Evolutionary conservation across 1,140 invertebrate species (phyloP).

Genomic region (Saccostrea echinata): DNA sequence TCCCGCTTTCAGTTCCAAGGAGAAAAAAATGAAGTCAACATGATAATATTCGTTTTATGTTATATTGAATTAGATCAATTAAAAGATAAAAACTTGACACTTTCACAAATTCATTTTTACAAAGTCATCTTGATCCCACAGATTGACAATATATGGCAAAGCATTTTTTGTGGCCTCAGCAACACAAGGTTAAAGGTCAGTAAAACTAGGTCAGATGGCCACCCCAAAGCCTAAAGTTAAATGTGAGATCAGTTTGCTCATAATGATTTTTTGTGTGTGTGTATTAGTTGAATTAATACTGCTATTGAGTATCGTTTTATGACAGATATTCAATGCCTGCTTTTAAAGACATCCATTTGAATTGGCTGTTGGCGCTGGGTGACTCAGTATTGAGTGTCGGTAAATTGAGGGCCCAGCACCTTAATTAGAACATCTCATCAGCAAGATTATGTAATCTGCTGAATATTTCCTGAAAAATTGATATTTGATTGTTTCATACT

Average conservation of each 20-base stretch:
- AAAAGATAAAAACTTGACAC: no score
- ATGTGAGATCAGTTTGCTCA: not conserved
- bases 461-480: not conserved
- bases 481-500: not conserved
- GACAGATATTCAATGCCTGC: not conserved
- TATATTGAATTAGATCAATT: no score
- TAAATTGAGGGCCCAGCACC: not conserved
- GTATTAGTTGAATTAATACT: not conserved
- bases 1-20: not conserved
- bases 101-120: no score
- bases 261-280: not conserved
- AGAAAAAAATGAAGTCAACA: not conserved
- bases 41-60: not conserved
- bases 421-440: not conserved
- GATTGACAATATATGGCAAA: not conserved
- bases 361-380: not conserved
- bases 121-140: not conserved
- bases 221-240: not conserved
- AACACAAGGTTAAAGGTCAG: not conserved
- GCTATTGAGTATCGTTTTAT: not conserved
- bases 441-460: conserved; percentile 4
- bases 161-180: not conserved
- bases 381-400: not conserved
- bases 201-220: not conserved
- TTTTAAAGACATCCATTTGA: not conserved